These are phyloP conservation scores for Tetheella fluctuosa DNA, from an alignment of 2,888 invertebrate genomes.

Conservation along the genomic window DNA sequence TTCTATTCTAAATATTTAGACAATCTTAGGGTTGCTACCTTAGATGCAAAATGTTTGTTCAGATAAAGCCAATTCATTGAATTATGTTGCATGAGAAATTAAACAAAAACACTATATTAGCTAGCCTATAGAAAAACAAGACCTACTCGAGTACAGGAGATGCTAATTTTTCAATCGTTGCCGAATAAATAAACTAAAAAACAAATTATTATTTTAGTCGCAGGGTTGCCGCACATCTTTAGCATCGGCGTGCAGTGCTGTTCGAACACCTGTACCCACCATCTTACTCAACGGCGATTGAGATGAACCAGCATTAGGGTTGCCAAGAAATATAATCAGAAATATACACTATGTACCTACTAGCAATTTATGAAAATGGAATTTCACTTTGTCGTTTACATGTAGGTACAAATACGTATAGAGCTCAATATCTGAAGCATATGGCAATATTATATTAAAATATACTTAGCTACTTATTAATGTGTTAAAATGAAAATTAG, in stretches of 20 bases:
- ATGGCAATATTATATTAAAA: neutral
- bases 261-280: conserved; percentile 56
- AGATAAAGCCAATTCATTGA: too few species aligned
- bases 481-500: neutral
- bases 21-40: too few species aligned
- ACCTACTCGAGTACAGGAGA: too few species aligned
- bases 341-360: neutral
- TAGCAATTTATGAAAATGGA: neutral
- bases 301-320: conserved; percentile 18
- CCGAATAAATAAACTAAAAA: too few species aligned
- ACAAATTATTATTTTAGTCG: neutral
- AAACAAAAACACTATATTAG: too few species aligned
- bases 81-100: too few species aligned
- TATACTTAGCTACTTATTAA: neutral
- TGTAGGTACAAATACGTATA: neutral
- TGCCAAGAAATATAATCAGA: neutral
- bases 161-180: too few species aligned
- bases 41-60: too few species aligned
- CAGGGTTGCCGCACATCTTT: conserved; percentile 21
- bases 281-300: conserved; percentile 60
- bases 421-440: conserved; percentile 36
- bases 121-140: too few species aligned
- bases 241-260: conserved; percentile 32
- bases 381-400: too few species aligned
- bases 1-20: too few species aligned